Evolutionary conservation across 2,888 invertebrate species (phyloP).

Genomic region (Cataglyphis cursor): DNA sequence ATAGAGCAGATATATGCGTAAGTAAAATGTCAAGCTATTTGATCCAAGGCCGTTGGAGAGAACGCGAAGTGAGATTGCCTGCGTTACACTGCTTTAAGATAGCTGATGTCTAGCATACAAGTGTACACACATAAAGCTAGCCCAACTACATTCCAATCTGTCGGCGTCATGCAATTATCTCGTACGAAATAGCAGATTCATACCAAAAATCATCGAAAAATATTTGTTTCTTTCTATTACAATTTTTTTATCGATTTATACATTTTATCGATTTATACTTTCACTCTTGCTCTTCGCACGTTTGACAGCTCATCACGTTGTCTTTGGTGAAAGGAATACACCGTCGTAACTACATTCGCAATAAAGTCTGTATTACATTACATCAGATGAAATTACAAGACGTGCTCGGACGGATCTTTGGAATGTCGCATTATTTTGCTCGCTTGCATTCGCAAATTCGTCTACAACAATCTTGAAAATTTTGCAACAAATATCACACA

Average conservation of each 20-base stretch:
- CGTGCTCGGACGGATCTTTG: neutral
- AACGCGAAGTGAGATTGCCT: conserved; percentile 74
- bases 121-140: conserved; percentile 47
- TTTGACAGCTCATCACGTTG: conserved; percentile 49
- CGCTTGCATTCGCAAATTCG: neutral
- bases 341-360: conserved; percentile 46
- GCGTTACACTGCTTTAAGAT: conserved; percentile 65
- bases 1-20: conserved; percentile 66
- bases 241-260: neutral
- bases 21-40: conserved; percentile 83
- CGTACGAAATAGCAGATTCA: conserved; percentile 17
- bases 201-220: conserved; percentile 51
- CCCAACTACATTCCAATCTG: conserved; percentile 78
- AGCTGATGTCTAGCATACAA: conserved; percentile 57
- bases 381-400: conserved; percentile 55
- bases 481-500: neutral
- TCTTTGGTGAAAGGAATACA: conserved; percentile 67
- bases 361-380: conserved; percentile 65
- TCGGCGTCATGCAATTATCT: conserved; percentile 74
- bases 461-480: neutral
- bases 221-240: neutral
- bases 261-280: too few species aligned
- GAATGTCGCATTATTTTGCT: conserved; percentile 20
- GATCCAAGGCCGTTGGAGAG: conserved; percentile 79
- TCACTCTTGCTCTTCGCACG: neutral